Base-by-base conservation (phyloP, 92 coral and sea anemone species). In the Epizoanthus stellaris region DNA sequence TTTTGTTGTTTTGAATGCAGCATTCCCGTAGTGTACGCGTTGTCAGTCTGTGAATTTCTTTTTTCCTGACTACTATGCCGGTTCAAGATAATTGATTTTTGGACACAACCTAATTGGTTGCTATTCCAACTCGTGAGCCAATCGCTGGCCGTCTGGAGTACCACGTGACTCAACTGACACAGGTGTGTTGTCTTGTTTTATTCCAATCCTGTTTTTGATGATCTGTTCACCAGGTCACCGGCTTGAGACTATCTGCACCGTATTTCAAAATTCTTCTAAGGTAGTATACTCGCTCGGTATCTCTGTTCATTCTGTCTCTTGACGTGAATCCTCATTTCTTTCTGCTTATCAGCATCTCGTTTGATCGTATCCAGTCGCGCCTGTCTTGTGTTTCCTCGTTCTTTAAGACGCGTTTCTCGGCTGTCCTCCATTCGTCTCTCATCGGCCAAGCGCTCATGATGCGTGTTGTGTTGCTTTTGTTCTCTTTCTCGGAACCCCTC, bases 281-380 rank as follows among this genome's bases (percentile, higher is more conserved):
- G 93, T 59, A 90, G 68, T 63, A 96, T 89, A 84, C 92, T 90
- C 17, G 98, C 98, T 64, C 95, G 67, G 65, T 92, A 96, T 77
- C 81, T 92, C 68, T 92, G 93, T 53, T 80, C 85, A 64, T 90
- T 91, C 56, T 96, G 98, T 73, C 69, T 91, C 73, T 92, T 96
- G 14, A 90, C 82, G 30, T 93, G 88, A 14, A 96, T 79, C 76
- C 95, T 92, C 91, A 89, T 82, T 76, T 94, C 94, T 77, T 92
- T 96, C 47, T 89, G 87, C 30, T 80, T 91, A 21, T 96, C 95
- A 4, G 90, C 91, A 36, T 92, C 88, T 42, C 67, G 86, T 86
- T 94, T 91, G 15, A 87, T 91, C 71, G 82, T 91, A 62, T 92
- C 87, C 15, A 86, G 59, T 81, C 88, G 86, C 58, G 77, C 86